These are phyloP conservation scores for Telenomus remus DNA, from an alignment of 1,140 invertebrate species.

Conservation along the genomic window DNA sequence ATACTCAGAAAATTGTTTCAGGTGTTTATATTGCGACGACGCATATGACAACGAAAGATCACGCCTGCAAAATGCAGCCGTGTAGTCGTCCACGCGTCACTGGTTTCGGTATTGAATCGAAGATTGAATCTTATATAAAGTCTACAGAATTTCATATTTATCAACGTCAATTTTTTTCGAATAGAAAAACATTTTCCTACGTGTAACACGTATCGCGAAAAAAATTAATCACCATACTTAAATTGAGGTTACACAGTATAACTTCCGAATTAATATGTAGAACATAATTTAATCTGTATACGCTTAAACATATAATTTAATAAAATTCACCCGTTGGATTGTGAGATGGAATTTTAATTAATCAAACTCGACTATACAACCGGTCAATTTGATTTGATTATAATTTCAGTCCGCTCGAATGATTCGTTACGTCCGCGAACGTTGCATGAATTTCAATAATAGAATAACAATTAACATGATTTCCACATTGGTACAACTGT, in stretches of 20 bases:
- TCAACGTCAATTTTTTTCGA: conserved; percentile 25
- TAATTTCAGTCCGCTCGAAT: conserved; percentile 8
- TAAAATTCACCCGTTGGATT: no score
- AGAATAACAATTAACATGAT: no score
- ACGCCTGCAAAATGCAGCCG: conserved; percentile 58
- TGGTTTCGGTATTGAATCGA: conserved; percentile 48
- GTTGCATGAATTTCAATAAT: no score
- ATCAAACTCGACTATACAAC: conserved; percentile 6
- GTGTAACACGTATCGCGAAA: conserved; percentile 6
- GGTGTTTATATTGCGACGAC: conserved; percentile 17
- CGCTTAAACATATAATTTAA: no score
- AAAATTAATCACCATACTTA: conserved; percentile 7
- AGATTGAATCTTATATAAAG: conserved; percentile 44
- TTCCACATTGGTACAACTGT: no score
- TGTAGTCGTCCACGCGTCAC: conserved; percentile 45
- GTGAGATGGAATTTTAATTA: conserved; percentile 6
- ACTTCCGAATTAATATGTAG: no score
- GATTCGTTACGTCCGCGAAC: conserved; percentile 3
- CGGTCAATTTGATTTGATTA: conserved; percentile 9
- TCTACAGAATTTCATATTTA: conserved; percentile 31
- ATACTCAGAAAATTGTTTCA: conserved; percentile 7
- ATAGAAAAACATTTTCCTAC: conserved; percentile 20
- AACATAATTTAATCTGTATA: background rate
- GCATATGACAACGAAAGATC: conserved; percentile 30
- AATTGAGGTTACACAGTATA: no score